Conservation (phyloP, 2,797 vertebrate genomes). For the Poecile montanus region DNA sequence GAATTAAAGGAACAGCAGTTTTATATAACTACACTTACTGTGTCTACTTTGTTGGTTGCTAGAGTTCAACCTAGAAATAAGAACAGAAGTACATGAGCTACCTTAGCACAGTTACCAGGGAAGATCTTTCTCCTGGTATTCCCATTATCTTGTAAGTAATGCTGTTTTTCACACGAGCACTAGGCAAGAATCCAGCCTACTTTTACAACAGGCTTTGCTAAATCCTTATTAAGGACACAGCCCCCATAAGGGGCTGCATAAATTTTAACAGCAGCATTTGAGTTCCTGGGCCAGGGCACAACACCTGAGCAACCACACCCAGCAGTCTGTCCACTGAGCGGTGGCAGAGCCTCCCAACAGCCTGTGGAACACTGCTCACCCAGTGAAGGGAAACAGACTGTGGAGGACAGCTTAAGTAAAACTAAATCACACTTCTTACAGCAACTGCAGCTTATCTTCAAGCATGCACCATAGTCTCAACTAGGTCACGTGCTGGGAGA, state of each 20-base stretch:
- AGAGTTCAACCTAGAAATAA: background rate
- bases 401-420: background rate
- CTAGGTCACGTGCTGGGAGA: background rate
- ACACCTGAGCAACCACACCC: accelerated
- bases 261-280: accelerated
- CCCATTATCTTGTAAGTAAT: background rate
- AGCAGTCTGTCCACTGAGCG: background rate
- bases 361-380: accelerated
- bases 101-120: background rate
- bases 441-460: background rate
- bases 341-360: background rate
- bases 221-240: background rate
- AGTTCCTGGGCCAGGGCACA: background rate
- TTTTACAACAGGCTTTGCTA: background rate
- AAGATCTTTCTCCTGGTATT: background rate
- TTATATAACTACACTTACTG: background rate
- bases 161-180: background rate
- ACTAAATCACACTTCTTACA: background rate
- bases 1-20: background rate
- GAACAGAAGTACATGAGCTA: background rate
- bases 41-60: background rate
- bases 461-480: background rate
- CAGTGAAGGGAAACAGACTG: background rate
- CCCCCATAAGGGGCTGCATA: background rate
- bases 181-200: background rate